phyloP scores from a whole-genome alignment of 2,888 invertebrate species.

The Eupithecia centaureata region DNA sequence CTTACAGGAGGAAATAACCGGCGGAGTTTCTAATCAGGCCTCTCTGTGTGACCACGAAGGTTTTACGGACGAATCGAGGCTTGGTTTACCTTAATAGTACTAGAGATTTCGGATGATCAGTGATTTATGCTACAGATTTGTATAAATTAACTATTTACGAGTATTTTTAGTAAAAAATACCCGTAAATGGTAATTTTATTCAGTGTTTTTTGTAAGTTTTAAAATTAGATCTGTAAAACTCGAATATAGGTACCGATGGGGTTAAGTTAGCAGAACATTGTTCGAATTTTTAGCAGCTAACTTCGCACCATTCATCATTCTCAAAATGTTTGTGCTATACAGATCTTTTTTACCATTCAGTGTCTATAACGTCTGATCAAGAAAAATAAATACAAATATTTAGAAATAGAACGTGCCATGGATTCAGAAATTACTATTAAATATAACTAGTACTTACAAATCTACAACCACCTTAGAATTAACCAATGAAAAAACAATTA shows the following conservation, averaged over 20 bases:
- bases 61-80: conserved; percentile 61
- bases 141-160: not conserved
- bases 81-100: conserved; percentile 64
- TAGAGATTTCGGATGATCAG: conserved; percentile 59
- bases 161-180: not conserved
- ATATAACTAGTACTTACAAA: not conserved
- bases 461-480: not conserved
- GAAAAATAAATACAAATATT: not conserved
- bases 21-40: conserved; percentile 62
- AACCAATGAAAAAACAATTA: conserved; percentile 4
- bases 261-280: not conserved
- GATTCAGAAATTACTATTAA: not conserved
- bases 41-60: conserved; percentile 61
- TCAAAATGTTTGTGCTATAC: too few relatives aligned
- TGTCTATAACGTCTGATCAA: not conserved
- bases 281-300: not conserved
- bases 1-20: conserved; percentile 70
- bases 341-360: not conserved
- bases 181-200: not conserved
- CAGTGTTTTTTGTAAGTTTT: not conserved
- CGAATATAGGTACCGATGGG: too few relatives aligned
- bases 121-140: not conserved
- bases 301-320: not conserved
- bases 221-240: not conserved
- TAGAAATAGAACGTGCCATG: conserved; percentile 10